Percentiles rank a stretch among this genome's conserved stretches.
Conservation (phyloP, 2,797 vertebrate genomes). For the Parambassis ranga region DNA sequence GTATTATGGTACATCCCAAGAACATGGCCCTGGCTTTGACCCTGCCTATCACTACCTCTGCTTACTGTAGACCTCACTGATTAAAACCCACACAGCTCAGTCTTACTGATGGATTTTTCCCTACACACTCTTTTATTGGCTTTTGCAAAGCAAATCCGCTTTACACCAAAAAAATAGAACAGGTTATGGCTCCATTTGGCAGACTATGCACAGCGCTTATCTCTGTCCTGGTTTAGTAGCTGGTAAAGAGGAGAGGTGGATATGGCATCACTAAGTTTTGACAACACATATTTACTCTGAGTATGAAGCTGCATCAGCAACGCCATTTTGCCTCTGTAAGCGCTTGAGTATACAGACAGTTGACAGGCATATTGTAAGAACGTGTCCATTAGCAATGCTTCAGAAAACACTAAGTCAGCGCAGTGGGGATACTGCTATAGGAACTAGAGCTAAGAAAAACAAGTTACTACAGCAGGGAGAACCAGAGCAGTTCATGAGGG, state of each 20-base stretch:
- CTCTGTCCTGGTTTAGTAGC: slow-evolving; percentile 3
- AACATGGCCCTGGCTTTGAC: neutral
- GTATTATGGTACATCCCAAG: neutral
- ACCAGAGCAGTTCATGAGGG: slow-evolving; percentile 32
- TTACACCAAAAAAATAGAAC: neutral
- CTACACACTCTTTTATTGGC: slow-evolving; percentile 9
- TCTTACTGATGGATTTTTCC: slow-evolving; percentile 16
- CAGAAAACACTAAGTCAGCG: slow-evolving; percentile 54
- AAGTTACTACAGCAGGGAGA: slow-evolving; percentile 56
- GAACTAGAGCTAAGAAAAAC: slow-evolving; percentile 51
- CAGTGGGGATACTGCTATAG: slow-evolving; percentile 57
- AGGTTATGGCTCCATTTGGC: slow-evolving; percentile 16
- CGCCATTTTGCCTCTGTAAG: slow-evolving; percentile 41
- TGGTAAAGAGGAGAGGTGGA: slow-evolving; percentile 6
- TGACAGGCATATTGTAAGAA: slow-evolving; percentile 46
- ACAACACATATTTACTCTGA: slow-evolving; percentile 37
- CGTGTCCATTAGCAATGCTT: slow-evolving; percentile 52
- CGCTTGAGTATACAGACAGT: slow-evolving; percentile 40
- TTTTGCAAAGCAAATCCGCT: slow-evolving; percentile 25
- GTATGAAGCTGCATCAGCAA: slow-evolving; percentile 27
- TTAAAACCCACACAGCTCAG: slow-evolving; percentile 18
- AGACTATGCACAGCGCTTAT: neutral
- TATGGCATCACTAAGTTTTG: slow-evolving; percentile 12
- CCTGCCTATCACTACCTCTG: neutral
- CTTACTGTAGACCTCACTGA: slow-evolving; percentile 11